Conservation (phyloP, 1,140 invertebrate genomes). For the Coptotermes formosanus region DNA sequence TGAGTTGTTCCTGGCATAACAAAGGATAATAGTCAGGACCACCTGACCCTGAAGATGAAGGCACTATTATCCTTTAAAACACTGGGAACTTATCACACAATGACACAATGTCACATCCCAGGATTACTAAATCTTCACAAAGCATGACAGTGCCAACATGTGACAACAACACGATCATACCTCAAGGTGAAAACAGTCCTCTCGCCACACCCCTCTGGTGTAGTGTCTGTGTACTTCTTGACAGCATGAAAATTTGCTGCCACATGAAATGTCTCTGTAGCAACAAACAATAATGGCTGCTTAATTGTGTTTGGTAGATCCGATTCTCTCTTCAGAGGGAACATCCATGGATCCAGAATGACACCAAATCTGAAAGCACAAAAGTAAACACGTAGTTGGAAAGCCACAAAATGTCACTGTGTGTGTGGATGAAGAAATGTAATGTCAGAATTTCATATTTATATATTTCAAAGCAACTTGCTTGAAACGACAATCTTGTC, state of each 20-base stretch:
- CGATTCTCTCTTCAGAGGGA: constrained; percentile 58
- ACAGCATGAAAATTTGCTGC: constrained; percentile 58
- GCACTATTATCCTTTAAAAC: too few relatives aligned
- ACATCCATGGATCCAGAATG: constrained; percentile 69
- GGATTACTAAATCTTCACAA: not conserved
- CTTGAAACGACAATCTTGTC: constrained; percentile 56
- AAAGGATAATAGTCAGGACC: too few relatives aligned
- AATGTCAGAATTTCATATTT: too few relatives aligned
- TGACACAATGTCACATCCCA: too few relatives aligned
- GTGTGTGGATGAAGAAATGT: too few relatives aligned
- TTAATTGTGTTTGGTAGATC: constrained; percentile 48
- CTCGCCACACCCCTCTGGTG: constrained; percentile 38
- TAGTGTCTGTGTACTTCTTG: constrained; percentile 45
- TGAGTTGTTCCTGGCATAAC: too few relatives aligned
- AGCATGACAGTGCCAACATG: not conserved
- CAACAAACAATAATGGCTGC: constrained; percentile 62
- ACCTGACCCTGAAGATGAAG: too few relatives aligned
- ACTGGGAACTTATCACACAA: too few relatives aligned
- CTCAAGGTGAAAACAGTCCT: constrained; percentile 51
- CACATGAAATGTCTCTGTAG: constrained; percentile 67
- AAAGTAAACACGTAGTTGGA: not conserved
- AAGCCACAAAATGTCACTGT: too few relatives aligned
- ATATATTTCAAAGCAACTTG: constrained; percentile 43
- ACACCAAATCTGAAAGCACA: constrained; percentile 52
- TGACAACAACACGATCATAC: constrained; percentile 42